Base-by-base conservation (phyloP, 2,888 invertebrate genomes). In the Leptinotarsa juncta region DNA sequence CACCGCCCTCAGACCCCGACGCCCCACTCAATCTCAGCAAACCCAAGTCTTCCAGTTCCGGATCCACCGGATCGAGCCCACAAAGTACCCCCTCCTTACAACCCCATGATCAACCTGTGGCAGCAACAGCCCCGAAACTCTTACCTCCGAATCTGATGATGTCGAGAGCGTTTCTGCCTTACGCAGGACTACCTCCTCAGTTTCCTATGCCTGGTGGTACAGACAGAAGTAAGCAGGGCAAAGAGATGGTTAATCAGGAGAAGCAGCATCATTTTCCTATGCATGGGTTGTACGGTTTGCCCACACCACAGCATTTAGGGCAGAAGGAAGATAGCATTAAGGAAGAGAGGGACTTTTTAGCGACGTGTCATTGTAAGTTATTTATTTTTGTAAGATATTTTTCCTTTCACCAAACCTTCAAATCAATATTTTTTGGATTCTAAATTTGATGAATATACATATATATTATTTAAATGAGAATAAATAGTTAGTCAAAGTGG, bases 1-100 rank as follows among this genome's bases (percentile, higher is more conserved):
- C 86, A 55, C 83, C 80, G 67, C 82, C 84, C 67, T 83, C 85
- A 23, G 94, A 95, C 87, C 92, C 94, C 0, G 96, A 96, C 86
- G 92, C 95, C 2, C 97, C 97, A 1, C 90, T 97, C 62, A 97
- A 97, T 89, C 91, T 97, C 70, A 94, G 94, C 84, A 97, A 97
- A 88, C 97, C 97, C 73, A 94, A 96, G 83, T 87, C 90, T 80
- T 80, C 87, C 81, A 88, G 88, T 76, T 87, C 88, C 71, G 90
- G 90, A 16, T 92, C 92, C 4, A 87, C 92, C 12, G 89, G 89
- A 12, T 90, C 90, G 65, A 89, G 89, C 82, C 90, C 89, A 32
- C 90, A 89, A 78, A 88, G 83, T 78, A 84, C 85, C 20, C 86
- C 87, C 3, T 78, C 78, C 0, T 80, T 83, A 81, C 82, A 87